Conservation (phyloP, 2,888 invertebrate species). For the Patella depressa region DNA sequence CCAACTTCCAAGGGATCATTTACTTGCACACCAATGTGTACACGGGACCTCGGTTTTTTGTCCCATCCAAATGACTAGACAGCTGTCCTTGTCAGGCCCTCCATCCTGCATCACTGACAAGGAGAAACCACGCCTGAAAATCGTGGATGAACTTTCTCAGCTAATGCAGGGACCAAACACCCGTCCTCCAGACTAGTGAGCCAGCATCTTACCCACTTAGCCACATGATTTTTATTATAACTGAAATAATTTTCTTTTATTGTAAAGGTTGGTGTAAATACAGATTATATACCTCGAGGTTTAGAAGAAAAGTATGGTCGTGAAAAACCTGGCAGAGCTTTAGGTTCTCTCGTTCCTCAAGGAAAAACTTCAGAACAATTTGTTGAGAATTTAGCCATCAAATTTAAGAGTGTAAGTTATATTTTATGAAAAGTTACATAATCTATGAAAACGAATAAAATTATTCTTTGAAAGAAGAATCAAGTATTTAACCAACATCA, state of each 20-base stretch:
- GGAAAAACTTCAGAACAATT: slow-evolving; percentile 64
- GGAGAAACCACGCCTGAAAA: no score
- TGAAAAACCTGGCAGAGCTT: slow-evolving; percentile 53
- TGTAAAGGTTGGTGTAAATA: slow-evolving; percentile 56
- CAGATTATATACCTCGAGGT: slow-evolving; percentile 60
- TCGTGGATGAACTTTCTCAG: no score
- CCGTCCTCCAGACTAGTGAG: no score
- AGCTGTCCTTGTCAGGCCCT: no score
- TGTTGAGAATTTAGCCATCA: slow-evolving; percentile 55
- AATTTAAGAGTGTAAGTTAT: slow-evolving; percentile 67
- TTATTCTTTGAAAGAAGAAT: no score
- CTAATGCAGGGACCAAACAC: no score
- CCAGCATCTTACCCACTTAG: neutral
- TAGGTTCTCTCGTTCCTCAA: slow-evolving; percentile 60
- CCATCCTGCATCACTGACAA: no score
- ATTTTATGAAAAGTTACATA: neutral
- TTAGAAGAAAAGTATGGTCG: slow-evolving; percentile 49
- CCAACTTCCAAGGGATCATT: no score
- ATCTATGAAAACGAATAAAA: neutral
- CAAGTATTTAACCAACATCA: neutral
- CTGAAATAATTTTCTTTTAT: no score
- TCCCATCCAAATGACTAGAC: no score
- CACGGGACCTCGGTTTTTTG: no score
- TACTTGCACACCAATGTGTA: no score
- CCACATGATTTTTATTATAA: neutral